These are phyloP conservation scores for Enteromius argenteus DNA, from an alignment of 2,797 vertebrate genomes.

Conservation along the genomic window DNA sequence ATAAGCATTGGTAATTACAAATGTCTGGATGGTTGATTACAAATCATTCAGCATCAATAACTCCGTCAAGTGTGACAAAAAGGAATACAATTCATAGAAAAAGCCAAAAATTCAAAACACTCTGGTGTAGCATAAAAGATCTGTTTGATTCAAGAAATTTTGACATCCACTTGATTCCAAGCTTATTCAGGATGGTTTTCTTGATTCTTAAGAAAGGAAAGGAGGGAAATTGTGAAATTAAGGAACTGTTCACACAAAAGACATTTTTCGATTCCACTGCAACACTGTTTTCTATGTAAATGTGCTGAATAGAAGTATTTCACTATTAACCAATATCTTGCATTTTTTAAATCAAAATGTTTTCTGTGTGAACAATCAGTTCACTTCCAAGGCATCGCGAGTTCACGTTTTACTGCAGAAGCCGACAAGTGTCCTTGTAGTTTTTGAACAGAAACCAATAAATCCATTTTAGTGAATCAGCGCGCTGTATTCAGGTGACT, in stretches of 20 bases:
- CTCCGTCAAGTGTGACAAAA: conserved; percentile 11
- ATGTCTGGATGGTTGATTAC: conserved; percentile 46
- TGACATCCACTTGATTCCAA: neutral
- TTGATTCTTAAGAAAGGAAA: neutral
- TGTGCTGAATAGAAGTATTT: neutral
- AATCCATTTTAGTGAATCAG: too few species aligned
- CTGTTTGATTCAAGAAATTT: neutral
- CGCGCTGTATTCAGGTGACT: too few species aligned
- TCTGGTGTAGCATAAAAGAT: neutral
- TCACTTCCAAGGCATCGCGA: too few species aligned
- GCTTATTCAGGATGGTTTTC: neutral
- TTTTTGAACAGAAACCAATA: too few species aligned
- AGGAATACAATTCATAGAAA: neutral
- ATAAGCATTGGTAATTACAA: conserved; percentile 34
- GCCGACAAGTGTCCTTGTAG: too few species aligned
- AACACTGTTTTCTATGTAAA: neutral
- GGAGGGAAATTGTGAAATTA: too few species aligned
- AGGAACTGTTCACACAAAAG: neutral
- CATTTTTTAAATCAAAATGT: neutral
- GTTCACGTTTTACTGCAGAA: too few species aligned
- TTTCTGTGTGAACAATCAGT: neutral
- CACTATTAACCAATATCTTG: neutral
- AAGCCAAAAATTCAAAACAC: neutral
- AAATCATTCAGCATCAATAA: conserved; percentile 37
- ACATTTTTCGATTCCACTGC: neutral